Conservation (phyloP, 1,140 invertebrate species). For the Stegodyphus dumicola region DNA sequence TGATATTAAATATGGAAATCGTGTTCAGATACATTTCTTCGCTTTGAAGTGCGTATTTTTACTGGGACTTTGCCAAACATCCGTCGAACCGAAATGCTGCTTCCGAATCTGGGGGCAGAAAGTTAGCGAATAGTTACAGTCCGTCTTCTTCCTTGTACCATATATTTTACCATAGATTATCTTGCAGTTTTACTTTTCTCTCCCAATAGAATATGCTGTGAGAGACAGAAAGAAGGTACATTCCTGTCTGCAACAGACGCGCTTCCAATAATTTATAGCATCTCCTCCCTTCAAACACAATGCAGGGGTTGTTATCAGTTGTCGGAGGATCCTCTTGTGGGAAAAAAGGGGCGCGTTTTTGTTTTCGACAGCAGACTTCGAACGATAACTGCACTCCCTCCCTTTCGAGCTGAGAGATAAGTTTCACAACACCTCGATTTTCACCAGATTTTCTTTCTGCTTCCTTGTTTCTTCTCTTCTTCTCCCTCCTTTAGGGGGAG, state of each 20-base stretch:
- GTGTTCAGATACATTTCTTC: too few species aligned
- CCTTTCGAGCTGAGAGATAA: constrained; percentile 10
- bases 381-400: not conserved
- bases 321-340: constrained; percentile 27
- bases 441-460: constrained; percentile 27
- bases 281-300: constrained; percentile 34
- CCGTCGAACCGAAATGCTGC: too few species aligned
- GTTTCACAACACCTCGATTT: constrained; percentile 43
- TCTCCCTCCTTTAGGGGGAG: not conserved
- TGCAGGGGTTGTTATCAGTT: constrained; percentile 41
- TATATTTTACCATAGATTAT: too few species aligned
- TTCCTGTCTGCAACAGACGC: constrained; percentile 13
- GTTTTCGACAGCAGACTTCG: constrained; percentile 25
- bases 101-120: too few species aligned
- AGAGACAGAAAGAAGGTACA: not conserved
- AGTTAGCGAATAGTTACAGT: too few species aligned
- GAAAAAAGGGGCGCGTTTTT: constrained; percentile 31
- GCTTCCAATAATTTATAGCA: constrained; percentile 36
- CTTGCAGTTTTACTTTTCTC: too few species aligned
- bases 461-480: not conserved
- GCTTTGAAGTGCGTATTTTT: too few species aligned
- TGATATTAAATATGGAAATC: too few species aligned
- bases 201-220: too few species aligned
- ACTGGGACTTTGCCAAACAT: too few species aligned
- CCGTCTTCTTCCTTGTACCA: too few species aligned